Evolutionary conservation across 2,113 vertebrate species (phyloP).

Genomic region (Lonchura striata): DNA sequence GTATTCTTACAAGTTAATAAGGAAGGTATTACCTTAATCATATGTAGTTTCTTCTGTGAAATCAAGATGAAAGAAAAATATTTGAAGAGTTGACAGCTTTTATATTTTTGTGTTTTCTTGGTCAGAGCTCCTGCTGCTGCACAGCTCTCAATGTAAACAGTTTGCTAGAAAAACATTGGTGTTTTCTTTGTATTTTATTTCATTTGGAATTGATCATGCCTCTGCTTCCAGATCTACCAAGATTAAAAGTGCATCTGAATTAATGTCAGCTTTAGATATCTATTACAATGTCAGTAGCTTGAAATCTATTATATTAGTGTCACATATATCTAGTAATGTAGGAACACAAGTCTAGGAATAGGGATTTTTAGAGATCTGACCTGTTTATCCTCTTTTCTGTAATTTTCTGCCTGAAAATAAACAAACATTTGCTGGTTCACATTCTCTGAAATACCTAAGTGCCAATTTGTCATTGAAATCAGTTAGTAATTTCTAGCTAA

Average conservation of each 20-base stretch:
- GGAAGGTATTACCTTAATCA: slow-evolving; percentile 6
- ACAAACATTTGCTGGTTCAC: neutral
- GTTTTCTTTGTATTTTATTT: slow-evolving; percentile 10
- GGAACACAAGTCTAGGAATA: neutral
- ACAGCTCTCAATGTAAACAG: neutral
- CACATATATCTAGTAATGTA: neutral
- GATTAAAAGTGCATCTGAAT: slow-evolving; percentile 31
- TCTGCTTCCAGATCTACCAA: neutral
- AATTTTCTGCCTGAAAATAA: neutral
- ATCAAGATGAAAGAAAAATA: neutral
- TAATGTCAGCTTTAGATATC: neutral
- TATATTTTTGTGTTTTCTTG: neutral
- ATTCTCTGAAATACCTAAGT: neutral
- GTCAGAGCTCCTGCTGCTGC: neutral
- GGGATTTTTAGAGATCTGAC: neutral
- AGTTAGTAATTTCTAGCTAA: neutral
- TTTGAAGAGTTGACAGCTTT: slow-evolving; percentile 13
- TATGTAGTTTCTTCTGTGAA: slow-evolving; percentile 1
- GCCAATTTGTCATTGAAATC: neutral
- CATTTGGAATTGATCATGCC: neutral
- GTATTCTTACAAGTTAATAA: slow-evolving; percentile 9
- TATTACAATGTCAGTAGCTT: slow-evolving; percentile 4
- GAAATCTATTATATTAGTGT: neutral
- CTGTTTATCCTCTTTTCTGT: neutral
- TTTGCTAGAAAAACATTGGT: slow-evolving; percentile 4